These are phyloP conservation scores for Lacanobia oleracea DNA, from an alignment of 2,888 invertebrate species.

Conservation along the genomic window DNA sequence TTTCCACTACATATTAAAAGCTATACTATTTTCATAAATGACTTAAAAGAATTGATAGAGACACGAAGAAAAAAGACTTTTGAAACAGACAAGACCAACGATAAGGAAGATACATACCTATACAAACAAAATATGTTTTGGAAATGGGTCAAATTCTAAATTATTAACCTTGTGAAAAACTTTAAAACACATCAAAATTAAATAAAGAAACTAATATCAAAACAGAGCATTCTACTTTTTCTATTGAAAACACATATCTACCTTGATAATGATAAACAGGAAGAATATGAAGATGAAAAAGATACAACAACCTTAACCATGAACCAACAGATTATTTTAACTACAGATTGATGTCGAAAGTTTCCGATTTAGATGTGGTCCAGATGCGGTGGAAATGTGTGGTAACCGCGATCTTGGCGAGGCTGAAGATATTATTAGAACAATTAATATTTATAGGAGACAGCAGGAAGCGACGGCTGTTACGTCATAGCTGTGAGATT, in stretches of 20 bases:
- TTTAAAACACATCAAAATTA: not conserved
- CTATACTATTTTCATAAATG: no score
- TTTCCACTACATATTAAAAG: no score
- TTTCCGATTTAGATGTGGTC: constrained; percentile 46
- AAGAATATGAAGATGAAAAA: constrained; percentile 3
- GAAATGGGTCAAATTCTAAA: no score
- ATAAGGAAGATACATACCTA: no score
- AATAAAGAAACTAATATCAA: not conserved
- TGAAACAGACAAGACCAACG: no score
- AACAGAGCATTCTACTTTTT: not conserved
- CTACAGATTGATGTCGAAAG: constrained; percentile 33
- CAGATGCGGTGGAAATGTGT: constrained; percentile 47
- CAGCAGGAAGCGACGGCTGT: constrained; percentile 23
- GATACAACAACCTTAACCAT: constrained; percentile 47
- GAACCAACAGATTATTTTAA: constrained; percentile 32
- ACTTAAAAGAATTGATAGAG: no score
- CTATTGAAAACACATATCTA: not conserved
- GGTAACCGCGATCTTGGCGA: constrained; percentile 38
- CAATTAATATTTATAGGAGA: constrained; percentile 48
- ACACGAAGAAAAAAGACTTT: no score
- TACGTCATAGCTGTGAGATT: constrained; percentile 10
- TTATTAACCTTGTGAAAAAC: not conserved
- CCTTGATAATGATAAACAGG: not conserved
- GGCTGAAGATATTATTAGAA: constrained; percentile 31
- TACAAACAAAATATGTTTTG: no score